Conservation (phyloP, 1,140 invertebrate species). For the Hypsibius dujardini region DNA sequence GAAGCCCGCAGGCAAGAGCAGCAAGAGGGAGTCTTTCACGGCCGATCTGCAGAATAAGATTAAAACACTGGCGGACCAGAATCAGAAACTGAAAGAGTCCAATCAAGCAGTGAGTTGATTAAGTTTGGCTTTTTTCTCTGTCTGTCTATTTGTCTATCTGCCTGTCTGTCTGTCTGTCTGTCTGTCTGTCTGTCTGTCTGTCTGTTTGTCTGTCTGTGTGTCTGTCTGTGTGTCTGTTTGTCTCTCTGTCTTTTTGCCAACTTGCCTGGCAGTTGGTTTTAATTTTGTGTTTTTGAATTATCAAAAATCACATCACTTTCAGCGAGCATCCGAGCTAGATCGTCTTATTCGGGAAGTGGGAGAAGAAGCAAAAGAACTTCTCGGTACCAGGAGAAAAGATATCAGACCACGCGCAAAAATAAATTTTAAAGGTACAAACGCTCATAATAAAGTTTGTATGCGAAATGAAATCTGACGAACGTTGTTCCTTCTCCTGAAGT, state of each 20-base stretch:
- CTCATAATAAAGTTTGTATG: background rate
- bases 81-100: constrained; percentile 31
- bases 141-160: no score
- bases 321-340: background rate
- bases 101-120: constrained; percentile 30
- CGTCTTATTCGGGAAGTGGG: background rate
- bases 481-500: background rate
- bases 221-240: no score
- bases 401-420: background rate
- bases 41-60: constrained; percentile 32
- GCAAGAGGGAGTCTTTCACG: constrained; percentile 27
- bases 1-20: constrained; percentile 32
- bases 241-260: no score
- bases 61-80: constrained; percentile 33
- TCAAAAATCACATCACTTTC: background rate
- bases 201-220: no score
- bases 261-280: no score
- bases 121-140: background rate
- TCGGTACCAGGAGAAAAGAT: background rate
- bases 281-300: no score
- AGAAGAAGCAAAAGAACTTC: background rate
- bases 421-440: background rate
- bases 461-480: background rate
- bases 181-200: no score
- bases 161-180: no score